Evolutionary conservation across 2,113 vertebrate species (phyloP), one percentile per base, ranked within the genome.

Genomic region (Rhizomys pruinosus): DNA sequence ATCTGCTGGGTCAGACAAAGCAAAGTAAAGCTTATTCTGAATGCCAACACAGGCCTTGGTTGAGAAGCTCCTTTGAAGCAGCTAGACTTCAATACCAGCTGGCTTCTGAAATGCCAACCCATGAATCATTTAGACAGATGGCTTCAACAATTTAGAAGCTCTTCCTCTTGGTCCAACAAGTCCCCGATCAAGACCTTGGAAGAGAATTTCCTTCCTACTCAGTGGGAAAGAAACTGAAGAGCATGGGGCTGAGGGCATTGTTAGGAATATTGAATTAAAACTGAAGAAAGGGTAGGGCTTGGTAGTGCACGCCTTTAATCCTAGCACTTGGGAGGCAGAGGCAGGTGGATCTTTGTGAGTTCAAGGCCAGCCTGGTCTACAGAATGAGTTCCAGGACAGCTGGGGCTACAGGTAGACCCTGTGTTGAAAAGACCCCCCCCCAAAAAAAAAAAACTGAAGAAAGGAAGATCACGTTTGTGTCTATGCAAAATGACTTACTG

Each of bases 21-120:
- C 23, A 72, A 64, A 82, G 76, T 1, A 59, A 69, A 78, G 37
- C 77, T 97, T 86, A 87, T 93, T 84, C 66, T 81, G 42, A 52
- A 79, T 47, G 42, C 63, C 77, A 89, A 91, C 84, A 89, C 25
- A 93, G 84, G 79, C 59, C 61, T 91, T 78, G 92, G 89, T 79
- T 78, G 47, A 69, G 84, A 87, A 92, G 71, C n/a, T 22, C 66
- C 32, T 72, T n/a, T 66, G 55, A 92, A 87, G 80, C 19, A 85
- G 71, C 63, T 63, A 89, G n/a, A 29, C 84, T 88, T 90, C 69
- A 25, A 9, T 23, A 23, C 29, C 47, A 94, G 57, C 44, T 34
- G 72, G 84, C 34, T 42, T 69, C 93, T 89, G 80, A 89, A 91
- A 89, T 89, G 77, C 72, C 66, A 91, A 79, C 61, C 47, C 29